Conservation (phyloP, 2,113 vertebrate genomes). For the Strix aluco region DNA sequence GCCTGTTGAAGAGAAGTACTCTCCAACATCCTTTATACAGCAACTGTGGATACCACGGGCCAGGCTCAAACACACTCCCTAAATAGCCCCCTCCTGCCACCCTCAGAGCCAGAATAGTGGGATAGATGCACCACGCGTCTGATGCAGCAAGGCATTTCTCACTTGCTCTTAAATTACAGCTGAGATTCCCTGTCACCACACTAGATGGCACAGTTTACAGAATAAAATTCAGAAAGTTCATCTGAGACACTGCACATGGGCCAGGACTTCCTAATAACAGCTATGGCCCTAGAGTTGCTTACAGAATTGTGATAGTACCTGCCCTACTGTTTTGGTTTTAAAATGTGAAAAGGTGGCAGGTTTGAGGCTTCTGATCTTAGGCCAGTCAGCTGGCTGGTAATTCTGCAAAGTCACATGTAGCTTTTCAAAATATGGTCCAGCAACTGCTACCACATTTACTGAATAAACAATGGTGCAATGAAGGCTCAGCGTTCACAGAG, state of each 20-base stretch:
- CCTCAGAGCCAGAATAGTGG: background rate
- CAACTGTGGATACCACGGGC: background rate
- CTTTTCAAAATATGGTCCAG: background rate
- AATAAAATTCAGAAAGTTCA: background rate
- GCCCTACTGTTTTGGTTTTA: background rate
- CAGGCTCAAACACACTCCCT: background rate
- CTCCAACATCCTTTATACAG: background rate
- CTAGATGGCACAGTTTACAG: conserved; percentile 29
- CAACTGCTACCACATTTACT: background rate
- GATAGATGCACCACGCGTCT: background rate
- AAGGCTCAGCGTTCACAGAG: background rate
- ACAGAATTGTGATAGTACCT: background rate
- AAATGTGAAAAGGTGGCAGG: background rate
- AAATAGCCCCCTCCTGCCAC: background rate
- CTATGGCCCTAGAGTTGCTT: background rate
- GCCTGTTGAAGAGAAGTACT: background rate
- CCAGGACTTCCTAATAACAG: background rate
- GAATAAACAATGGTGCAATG: background rate
- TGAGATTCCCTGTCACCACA: background rate
- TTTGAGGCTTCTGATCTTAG: background rate
- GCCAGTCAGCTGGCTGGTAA: background rate
- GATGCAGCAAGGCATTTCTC: background rate
- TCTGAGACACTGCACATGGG: background rate
- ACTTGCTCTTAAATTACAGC: background rate
- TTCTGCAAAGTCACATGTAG: background rate